Percentiles rank a stretch among this genome's conserved stretches.
Evolutionary conservation across 1,140 invertebrate species (phyloP).

Genomic region (Drosophila suzukii): DNA sequence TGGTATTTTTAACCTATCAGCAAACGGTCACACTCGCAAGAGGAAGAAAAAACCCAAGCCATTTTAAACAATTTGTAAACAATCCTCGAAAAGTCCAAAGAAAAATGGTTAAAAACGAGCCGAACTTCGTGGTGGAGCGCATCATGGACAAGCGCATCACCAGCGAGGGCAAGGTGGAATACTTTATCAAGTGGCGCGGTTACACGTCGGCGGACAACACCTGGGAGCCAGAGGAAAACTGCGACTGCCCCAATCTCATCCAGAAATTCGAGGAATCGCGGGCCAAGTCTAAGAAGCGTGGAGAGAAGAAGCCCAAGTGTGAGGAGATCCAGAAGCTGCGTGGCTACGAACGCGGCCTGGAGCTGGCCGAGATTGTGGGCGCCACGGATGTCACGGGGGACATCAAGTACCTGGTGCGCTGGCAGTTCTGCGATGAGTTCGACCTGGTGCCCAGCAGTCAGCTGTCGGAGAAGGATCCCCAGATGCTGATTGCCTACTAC

Average conservation of each 20-base stretch:
- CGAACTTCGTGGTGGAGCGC: constrained; percentile 84
- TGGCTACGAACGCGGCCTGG: constrained; percentile 94
- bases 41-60: constrained; percentile 5
- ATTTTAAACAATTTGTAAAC: constrained; percentile 11
- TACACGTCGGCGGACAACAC: constrained; percentile 89
- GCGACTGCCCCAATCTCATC: constrained; percentile 97
- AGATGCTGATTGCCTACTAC: constrained; percentile 77
- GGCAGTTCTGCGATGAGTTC: constrained; percentile 78
- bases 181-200: constrained; percentile 84
- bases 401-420: constrained; percentile 75
- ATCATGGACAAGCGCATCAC: constrained; percentile 84
- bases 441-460: constrained; percentile 67
- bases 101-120: constrained; percentile 71
- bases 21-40: constrained; percentile 5
- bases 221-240: constrained; percentile 95
- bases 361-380: constrained; percentile 96
- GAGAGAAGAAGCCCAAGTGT: constrained; percentile 84
- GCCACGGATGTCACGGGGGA: constrained; percentile 85
- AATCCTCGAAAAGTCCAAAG: neutral
- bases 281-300: constrained; percentile 87
- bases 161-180: constrained; percentile 83
- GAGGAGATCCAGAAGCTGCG: constrained; percentile 81
- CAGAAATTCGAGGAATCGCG: constrained; percentile 93
- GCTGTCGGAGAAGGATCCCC: constrained; percentile 70
- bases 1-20: neutral